Base-by-base conservation (phyloP, 2,888 invertebrate species). In the Harmothoe impar region DNA sequence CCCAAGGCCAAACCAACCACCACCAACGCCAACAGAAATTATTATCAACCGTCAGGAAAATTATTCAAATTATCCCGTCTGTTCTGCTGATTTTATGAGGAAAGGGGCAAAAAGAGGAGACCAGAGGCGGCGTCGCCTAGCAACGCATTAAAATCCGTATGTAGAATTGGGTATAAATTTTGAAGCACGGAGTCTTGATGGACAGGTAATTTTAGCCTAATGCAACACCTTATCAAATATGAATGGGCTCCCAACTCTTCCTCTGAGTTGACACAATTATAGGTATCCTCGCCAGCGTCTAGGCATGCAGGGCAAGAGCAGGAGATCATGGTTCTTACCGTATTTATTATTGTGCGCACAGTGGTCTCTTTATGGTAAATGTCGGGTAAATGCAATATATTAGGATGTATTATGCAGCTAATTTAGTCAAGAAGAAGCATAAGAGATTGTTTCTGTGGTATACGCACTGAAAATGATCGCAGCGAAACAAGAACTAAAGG, bases 151-250 rank as follows among this genome's bases (percentile, higher is more conserved):
- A 56, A 54, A 52, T 52, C 52, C 17, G 56, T 54, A 54, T 54
- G 29, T 54, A 86, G 56, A 54, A 52, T 56, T 54, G 54, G 52
- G 86, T 52, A 86, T 54, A 86, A 86, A 54, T 86, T 86, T 86
- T 86, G 86, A 86, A 86, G 52, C 86, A 54, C 5, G 56, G 25
- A 0, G 31, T 10, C 20, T n/a, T 86, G 86, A 86, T 86, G 56
- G 86, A 86, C 86, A 86, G 86, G 86, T 86, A 86, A 86, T 86
- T 86, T 86, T 86, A 56, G 52, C 86, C 29, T 86, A 86, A 86
- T 86, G 86, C 54, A 86, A 86, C 86, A 56, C 86, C 86, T 86
- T 86, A 86, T 86, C 25, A 86, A 86, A 86, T 86, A 86, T 86
- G 86, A 86, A 86, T 86, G 56, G 86, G 43, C 81, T 72, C 72